Conservation (phyloP, 2,113 vertebrate species). For the Apus apus region DNA sequence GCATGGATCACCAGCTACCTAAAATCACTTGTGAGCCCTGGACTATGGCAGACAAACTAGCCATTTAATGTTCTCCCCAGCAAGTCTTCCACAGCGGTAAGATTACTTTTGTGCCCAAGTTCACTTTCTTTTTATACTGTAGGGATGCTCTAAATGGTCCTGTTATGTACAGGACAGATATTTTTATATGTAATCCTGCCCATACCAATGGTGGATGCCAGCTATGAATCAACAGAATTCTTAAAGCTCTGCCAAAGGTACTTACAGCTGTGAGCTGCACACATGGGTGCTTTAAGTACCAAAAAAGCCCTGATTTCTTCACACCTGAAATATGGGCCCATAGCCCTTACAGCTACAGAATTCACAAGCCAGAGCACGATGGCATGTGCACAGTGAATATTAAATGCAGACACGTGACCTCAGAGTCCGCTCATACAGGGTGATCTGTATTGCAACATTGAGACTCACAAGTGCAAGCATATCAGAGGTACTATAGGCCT, state of each 20-base stretch:
- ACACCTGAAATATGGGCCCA: constrained; percentile 1
- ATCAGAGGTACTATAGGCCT: constrained; percentile 38
- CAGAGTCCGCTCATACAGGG: constrained; percentile 42
- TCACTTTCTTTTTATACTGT: background rate
- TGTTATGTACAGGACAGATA: background rate
- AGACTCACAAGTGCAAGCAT: constrained; percentile 53
- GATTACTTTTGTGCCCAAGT: background rate
- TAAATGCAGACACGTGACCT: constrained; percentile 43
- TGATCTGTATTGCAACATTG: constrained; percentile 41
- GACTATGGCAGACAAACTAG: background rate
- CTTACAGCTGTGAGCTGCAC: background rate
- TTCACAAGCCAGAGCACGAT: background rate
- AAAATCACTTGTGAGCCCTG: background rate
- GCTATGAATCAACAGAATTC: constrained; percentile 41
- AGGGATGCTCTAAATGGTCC: constrained; percentile 48
- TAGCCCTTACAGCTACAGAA: constrained; percentile 8
- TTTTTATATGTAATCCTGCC: background rate
- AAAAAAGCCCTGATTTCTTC: constrained; percentile 32
- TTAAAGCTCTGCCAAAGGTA: constrained; percentile 37
- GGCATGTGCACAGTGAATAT: background rate
- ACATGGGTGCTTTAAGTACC: constrained; percentile 14
- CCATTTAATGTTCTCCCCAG: background rate
- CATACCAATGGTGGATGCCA: background rate
- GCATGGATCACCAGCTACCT: background rate
- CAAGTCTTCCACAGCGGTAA: background rate